A percentile compares a stretch with the other conserved stretches of the same genome.
Evolutionary conservation across 2,888 invertebrate species (phyloP).

Genomic region (Drosophila tripunctata): DNA sequence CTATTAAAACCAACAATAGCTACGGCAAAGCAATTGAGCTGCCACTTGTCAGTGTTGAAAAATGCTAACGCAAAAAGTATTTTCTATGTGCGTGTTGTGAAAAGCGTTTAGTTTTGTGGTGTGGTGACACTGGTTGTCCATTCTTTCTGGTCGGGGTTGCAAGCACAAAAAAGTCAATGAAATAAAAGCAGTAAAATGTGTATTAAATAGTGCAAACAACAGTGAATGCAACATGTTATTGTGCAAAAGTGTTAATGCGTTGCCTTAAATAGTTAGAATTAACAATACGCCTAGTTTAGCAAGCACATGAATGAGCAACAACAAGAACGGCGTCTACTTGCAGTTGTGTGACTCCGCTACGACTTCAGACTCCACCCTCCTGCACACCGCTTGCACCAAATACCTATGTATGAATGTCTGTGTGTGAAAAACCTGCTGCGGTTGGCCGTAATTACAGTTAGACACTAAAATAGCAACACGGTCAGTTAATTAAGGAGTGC

Average conservation of each 20-base stretch:
- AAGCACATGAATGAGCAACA: conserved; percentile 33
- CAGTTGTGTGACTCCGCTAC: conserved; percentile 23
- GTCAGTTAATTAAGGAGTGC: conserved; percentile 54
- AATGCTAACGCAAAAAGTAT: conserved; percentile 6
- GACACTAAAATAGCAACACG: conserved; percentile 65
- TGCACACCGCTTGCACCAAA: conserved; percentile 50
- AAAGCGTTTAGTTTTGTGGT: conserved; percentile 1
- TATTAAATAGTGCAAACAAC: conserved; percentile 56
- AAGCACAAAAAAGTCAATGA: conserved; percentile 47
- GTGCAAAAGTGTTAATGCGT: conserved; percentile 16
- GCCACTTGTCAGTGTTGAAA: conserved; percentile 32
- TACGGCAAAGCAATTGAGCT: not conserved
- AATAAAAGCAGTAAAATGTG: conserved; percentile 58
- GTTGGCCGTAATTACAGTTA: conserved; percentile 70
- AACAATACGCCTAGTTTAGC: conserved; percentile 3
- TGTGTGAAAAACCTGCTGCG: conserved; percentile 68
- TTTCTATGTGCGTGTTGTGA: conserved; percentile 20
- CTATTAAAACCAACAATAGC: not conserved
- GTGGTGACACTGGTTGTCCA: conserved; percentile 52
- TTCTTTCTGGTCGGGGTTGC: conserved; percentile 61
- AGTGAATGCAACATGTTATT: conserved; percentile 31
- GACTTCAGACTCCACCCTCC: conserved; percentile 41
- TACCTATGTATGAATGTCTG: conserved; percentile 53
- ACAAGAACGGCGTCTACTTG: conserved; percentile 50
- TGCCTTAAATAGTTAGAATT: conserved; percentile 24